Base-by-base conservation (phyloP, 2,113 vertebrate species). In the Cettia cetti region DNA sequence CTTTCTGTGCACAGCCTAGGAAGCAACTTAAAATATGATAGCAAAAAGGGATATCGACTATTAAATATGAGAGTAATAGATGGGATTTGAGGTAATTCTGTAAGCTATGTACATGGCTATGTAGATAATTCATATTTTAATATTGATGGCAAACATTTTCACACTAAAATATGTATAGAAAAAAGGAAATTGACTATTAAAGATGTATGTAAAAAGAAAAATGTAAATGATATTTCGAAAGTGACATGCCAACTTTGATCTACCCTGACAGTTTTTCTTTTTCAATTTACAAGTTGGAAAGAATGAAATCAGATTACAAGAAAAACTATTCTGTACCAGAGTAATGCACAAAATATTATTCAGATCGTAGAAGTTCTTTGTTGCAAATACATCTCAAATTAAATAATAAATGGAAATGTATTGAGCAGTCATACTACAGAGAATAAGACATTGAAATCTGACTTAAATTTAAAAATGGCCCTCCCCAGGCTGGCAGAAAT, bases 71-170 rank as follows among this genome's bases (percentile, higher is more conserved):
- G 60, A 57, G 86, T 94, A 94, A 90, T 96, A 44, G 82, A 96
- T 96, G 63, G 47, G 28, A 89, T 86, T 89, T 94, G 69, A 83
- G 74, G 93, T 69, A 76, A 92, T 94, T 96, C 90, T 87, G 31
- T 94, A 84, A 95, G 72, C 60, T 97, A 70, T 89, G 47, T 92
- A 95, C 39, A 81, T 49, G 69, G 44, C 64, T 94, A 4, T 72
- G 56, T 11, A 49, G 60, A 85, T 92, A 94, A 95, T 87, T 97
- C 63, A 28, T 85, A 78, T 95, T 97, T 97, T 97, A 97, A 95
- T 97, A 97, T 89, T 97, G 82, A 97, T 96, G 56, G 82, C 68
- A 96, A 97, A 97, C 47, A 96, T 92, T 96, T 97, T 95, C 57
- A 50, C 64, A 31, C 79, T 96, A 94, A 97, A 96, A 96, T 95